Percentiles rank a stretch among this genome's conserved stretches.
Evolutionary conservation across 2,888 invertebrate species (phyloP).

Genomic region (Hoplodrina blanda): DNA sequence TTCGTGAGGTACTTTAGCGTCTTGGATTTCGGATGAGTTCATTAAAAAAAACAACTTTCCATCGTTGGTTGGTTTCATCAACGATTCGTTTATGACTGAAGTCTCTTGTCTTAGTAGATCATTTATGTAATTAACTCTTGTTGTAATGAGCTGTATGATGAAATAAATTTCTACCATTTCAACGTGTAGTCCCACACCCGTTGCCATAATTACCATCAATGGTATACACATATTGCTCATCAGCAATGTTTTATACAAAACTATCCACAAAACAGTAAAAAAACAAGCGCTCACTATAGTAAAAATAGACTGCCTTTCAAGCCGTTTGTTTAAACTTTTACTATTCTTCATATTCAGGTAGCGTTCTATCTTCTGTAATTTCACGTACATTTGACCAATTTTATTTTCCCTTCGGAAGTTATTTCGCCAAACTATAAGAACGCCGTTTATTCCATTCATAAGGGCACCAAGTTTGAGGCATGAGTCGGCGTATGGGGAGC

Average conservation of each 20-base stretch:
- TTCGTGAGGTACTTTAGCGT: constrained; percentile 46
- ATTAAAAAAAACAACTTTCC: constrained; percentile 27
- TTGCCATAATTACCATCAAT: constrained; percentile 55
- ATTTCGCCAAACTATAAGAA: constrained; percentile 67
- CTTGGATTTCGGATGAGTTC: constrained; percentile 7
- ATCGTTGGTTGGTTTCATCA: constrained; percentile 4
- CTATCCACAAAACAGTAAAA: constrained; percentile 50
- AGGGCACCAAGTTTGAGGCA: constrained; percentile 69
- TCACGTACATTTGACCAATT: constrained; percentile 75
- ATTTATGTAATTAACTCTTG: constrained; percentile 72
- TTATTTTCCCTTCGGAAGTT: constrained; percentile 57
- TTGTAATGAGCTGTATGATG: constrained; percentile 67
- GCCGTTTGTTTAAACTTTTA: constrained; percentile 64
- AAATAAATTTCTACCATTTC: constrained; percentile 69
- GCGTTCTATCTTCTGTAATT: constrained; percentile 79
- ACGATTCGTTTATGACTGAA: constrained; percentile 11
- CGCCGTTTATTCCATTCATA: constrained; percentile 64
- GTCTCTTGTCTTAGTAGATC: constrained; percentile 56
- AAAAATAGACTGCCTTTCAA: constrained; percentile 47
- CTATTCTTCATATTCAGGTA: constrained; percentile 66
- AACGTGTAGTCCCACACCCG: constrained; percentile 62
- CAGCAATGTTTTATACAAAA: constrained; percentile 62
- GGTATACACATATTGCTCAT: constrained; percentile 64
- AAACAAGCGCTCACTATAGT: constrained; percentile 28
- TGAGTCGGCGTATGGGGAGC: constrained; percentile 60